These are phyloP conservation scores for Leptinotarsa undecemlineata DNA, from an alignment of 1,140 invertebrate species.

Conservation along the genomic window DNA sequence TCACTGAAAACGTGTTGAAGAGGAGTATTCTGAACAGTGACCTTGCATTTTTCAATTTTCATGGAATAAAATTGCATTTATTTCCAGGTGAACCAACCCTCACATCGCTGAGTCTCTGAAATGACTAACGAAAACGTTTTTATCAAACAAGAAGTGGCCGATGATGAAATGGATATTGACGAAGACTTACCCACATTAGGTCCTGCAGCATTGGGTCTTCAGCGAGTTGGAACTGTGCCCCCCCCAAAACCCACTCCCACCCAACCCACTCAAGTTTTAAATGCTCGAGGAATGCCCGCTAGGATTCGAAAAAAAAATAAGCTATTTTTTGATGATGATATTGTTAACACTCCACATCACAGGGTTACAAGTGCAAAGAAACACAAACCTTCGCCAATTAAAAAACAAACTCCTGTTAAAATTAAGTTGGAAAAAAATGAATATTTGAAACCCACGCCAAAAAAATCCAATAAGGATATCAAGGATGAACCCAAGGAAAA, in stretches of 20 bases:
- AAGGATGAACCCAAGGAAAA: slow-evolving; percentile 31
- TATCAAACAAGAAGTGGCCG: slow-evolving; percentile 65
- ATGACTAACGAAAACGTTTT: slow-evolving; percentile 54
- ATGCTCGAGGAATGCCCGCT: slow-evolving; percentile 85
- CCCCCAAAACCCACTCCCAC: slow-evolving; percentile 70
- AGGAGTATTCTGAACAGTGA: background rate
- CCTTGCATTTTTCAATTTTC: background rate
- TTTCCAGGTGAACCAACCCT: slow-evolving; percentile 59
- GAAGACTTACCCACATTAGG: slow-evolving; percentile 70
- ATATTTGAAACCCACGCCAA: slow-evolving; percentile 35
- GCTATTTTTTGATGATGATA: slow-evolving; percentile 89
- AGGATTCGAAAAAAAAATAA: slow-evolving; percentile 89
- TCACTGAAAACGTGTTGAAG: no score
- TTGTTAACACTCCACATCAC: slow-evolving; percentile 79
- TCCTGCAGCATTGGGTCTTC: slow-evolving; percentile 74
- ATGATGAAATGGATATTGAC: slow-evolving; percentile 64
- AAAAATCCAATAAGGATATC: slow-evolving; percentile 55
- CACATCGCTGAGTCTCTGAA: slow-evolving; percentile 60
- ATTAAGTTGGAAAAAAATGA: slow-evolving; percentile 34
- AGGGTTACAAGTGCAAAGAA: slow-evolving; percentile 67
- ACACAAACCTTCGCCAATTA: slow-evolving; percentile 59
- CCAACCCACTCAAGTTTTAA: slow-evolving; percentile 74
- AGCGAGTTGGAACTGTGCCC: slow-evolving; percentile 74
- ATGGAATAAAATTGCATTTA: slow-evolving; percentile 3
- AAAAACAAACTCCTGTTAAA: slow-evolving; percentile 59